phyloP scores from a whole-genome alignment of 2,888 invertebrate genomes.

The Phorcus lineatus region DNA sequence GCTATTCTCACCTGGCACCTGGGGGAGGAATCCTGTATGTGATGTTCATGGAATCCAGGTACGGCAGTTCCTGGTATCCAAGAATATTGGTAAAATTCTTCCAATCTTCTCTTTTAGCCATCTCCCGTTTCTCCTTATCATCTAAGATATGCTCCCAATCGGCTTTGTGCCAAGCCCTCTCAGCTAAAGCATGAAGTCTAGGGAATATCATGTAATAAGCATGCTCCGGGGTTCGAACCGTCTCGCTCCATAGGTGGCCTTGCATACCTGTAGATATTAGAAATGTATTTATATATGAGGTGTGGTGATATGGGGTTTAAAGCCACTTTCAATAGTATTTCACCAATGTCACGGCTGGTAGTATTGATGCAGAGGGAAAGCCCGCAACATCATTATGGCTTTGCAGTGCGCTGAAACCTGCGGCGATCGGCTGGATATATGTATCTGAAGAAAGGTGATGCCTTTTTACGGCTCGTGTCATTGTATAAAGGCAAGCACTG shows the following conservation, averaged over 20 bases:
- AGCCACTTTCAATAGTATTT: no score
- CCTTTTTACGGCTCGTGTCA: no score
- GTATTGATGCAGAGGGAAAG: no score
- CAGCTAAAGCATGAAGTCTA: constrained; percentile 66
- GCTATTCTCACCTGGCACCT: constrained; percentile 43
- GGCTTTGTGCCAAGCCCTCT: constrained; percentile 69
- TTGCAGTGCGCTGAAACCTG: no score
- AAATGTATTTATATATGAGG: no score
- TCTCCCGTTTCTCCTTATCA: constrained; percentile 5
- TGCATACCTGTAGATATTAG: constrained; percentile 64
- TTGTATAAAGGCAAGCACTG: no score
- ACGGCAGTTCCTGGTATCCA: constrained; percentile 53
- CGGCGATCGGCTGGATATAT: no score
- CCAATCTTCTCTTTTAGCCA: constrained; percentile 50
- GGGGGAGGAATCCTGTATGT: constrained; percentile 62
- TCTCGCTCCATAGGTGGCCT: constrained; percentile 68
- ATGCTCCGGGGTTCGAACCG: constrained; percentile 49
- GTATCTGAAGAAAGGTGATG: no score
- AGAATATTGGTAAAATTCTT: constrained; percentile 54
- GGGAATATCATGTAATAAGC: constrained; percentile 62
- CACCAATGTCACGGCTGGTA: no score
- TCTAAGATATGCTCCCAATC: constrained; percentile 58
- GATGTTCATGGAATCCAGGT: constrained; percentile 53
- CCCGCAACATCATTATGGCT: no score
- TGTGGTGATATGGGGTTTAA: no score